Evolutionary conservation across 2,888 invertebrate species (phyloP), one percentile per base, ranked within the genome.

Genomic region (Lottia gigantea): DNA sequence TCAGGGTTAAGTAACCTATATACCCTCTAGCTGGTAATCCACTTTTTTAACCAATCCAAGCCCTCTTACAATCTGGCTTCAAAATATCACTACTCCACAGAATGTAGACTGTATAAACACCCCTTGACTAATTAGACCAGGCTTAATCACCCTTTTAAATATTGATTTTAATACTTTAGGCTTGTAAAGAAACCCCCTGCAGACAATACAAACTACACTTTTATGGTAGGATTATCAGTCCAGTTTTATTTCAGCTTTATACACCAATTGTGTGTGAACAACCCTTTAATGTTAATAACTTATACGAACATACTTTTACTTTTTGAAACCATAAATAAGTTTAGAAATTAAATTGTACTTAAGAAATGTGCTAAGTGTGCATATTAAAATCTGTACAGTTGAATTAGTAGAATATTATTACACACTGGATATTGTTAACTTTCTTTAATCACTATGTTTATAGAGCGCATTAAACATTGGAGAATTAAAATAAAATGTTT

Each of bases 181-280:
- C 55, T 55, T 55, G 19, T 55, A 55, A 23, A 55, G 55, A 14
- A 11, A 19, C 23, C 23, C 19, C 19, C 55, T 23, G 19, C 19
- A 55, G 23, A 23, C 19, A 19, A 55, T 23, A 23, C 19, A 23
- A 19, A 55, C 55, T 55, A 55, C 55, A 55, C 19, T 23, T 55
- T 55, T 55, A 55, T 23, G 23, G 55, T 55, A 23, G 55, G 55
- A 55, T 55, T 55, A 55, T 23, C 55, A 23, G 19, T 12, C 23
- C 19, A 55, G 55, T 23, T 55, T 55, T 55, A 55, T 55, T 19
- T 23, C 19, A 55, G 55, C 55, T 55, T 55, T 55, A 55, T 55
- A 23, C 55, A 55, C 19, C 19, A 55, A 55, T 55, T 19, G 55
- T 55, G 55, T 55, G 55, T 55, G 23, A 55, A 55, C 55, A 55